A percentile compares a stretch with the other conserved stretches of the same genome.
phyloP scores from a whole-genome alignment of 2,888 invertebrate species.

The Eristalinus aeneus region DNA sequence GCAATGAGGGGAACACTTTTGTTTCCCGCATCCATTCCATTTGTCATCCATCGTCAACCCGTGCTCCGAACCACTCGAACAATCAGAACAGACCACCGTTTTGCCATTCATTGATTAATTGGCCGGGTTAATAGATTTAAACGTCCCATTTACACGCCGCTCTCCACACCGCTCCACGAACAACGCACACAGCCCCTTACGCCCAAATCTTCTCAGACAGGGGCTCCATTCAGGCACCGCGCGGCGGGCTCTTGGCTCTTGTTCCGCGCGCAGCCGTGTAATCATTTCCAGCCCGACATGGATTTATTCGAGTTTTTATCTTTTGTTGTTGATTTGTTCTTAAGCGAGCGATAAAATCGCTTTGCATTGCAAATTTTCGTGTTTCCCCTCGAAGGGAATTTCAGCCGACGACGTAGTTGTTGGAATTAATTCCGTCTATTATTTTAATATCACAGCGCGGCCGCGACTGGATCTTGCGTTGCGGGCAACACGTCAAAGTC shows the following conservation, averaged over 20 bases:
- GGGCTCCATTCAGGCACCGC: too few relatives aligned
- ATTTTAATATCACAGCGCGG: background rate
- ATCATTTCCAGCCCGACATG: background rate
- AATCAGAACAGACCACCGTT: background rate
- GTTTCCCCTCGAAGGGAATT: background rate
- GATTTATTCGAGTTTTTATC: background rate
- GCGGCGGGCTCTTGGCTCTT: too few relatives aligned
- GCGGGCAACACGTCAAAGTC: background rate
- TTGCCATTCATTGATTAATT: background rate
- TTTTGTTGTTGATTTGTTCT: background rate
- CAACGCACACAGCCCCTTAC: background rate
- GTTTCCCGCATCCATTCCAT: background rate
- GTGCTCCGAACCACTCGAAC: background rate
- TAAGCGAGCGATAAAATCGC: background rate
- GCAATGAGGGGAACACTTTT: background rate
- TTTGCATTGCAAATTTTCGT: background rate
- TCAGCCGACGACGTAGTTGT: background rate
- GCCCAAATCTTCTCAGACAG: too few relatives aligned
- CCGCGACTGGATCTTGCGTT: background rate
- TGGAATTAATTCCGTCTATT: background rate
- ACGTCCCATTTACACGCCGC: background rate
- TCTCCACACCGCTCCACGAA: background rate
- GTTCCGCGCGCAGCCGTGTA: background rate
- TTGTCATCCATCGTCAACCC: background rate
- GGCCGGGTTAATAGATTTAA: background rate